phyloP scores from a whole-genome alignment of 2,888 invertebrate genomes.

The Micoletzkya japonica region DNA sequence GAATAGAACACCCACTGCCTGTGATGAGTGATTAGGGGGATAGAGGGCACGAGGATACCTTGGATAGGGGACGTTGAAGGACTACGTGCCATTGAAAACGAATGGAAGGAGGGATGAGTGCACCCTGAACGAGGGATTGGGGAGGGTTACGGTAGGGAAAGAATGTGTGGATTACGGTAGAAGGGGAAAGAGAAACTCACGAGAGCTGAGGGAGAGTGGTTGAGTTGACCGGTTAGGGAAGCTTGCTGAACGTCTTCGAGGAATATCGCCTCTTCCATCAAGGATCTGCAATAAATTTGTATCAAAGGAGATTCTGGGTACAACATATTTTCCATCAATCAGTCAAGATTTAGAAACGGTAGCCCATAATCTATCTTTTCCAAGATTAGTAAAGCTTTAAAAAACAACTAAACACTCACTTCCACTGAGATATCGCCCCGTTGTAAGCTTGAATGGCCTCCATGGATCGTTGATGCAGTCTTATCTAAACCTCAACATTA shows the following conservation, averaged over 20 bases:
- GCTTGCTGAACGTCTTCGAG: constrained; percentile 45
- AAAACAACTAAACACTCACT: constrained; percentile 53
- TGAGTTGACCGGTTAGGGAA: constrained; percentile 27
- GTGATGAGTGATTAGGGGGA: constrained; percentile 59
- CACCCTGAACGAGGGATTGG: constrained; percentile 8
- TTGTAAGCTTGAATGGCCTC: constrained; percentile 85
- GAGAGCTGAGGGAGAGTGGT: neutral
- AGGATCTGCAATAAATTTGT: constrained; percentile 36
- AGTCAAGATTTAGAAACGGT: too few species aligned
- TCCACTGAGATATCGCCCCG: constrained; percentile 88
- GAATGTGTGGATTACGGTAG: neutral
- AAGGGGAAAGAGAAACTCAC: neutral
- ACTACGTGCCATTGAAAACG: constrained; percentile 64
- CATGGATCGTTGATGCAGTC: constrained; percentile 88
- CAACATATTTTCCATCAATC: neutral
- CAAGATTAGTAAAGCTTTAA: neutral
- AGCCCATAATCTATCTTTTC: neutral
- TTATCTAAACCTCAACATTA: constrained; percentile 74
- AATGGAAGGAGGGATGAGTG: constrained; percentile 15
- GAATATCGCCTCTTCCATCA: constrained; percentile 43
- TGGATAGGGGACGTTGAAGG: constrained; percentile 74
- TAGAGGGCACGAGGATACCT: constrained; percentile 25
- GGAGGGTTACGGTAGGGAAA: neutral
- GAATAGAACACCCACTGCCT: constrained; percentile 71
- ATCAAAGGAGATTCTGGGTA: too few species aligned